Base-by-base conservation (phyloP, 2,888 invertebrate genomes). In the Acronicta aceris region DNA sequence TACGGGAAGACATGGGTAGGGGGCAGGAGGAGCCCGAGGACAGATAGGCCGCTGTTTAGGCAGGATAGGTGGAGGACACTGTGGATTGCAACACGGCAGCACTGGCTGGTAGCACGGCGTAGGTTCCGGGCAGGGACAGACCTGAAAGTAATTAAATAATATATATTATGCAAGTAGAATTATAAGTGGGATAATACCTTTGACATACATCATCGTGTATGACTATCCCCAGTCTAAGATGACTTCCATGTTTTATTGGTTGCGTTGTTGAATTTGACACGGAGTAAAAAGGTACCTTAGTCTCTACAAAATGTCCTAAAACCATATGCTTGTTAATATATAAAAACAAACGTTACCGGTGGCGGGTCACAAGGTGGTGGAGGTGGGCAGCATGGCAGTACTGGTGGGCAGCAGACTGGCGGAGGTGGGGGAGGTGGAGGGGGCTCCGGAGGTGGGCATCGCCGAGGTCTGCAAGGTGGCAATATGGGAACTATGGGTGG, bases 21-120 rank as follows among this genome's bases (percentile, higher is more conserved):
- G 87, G 5, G 84, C 79, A 8, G 91, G 95, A 0, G 93, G 93
- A 2, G 94, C 85, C 60, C 94, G 84, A 3, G 94, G 94, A 59
- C 93, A 94, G 49, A 93, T 93, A 0, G 94, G 94, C 8, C 93
- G 84, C 74, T 94, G 94, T 64, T 93, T 93, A 0, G 94, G 94
- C 33, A 93, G 41, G 43, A 95, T 95, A 10, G 95, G 95, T 0
- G 95, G 90, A 4, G 95, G 95, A 71, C 95, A 95, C 65, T 95
- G 93, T 0, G 95, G 95, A 60, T 94, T 94, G 77, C 89, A 91
- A 75, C 91, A 89, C 1, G 94, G 94, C 30, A 94, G 70, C 5
- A 93, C 90, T 38, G 94, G 94, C 63, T 90, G 92, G 63, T 90
- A 91, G 72, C 93, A 94, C 0, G 87, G 87, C 16, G 81, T 91